phyloP scores from a whole-genome alignment of 2,113 vertebrate genomes.

The Triplophysa dalaica region DNA sequence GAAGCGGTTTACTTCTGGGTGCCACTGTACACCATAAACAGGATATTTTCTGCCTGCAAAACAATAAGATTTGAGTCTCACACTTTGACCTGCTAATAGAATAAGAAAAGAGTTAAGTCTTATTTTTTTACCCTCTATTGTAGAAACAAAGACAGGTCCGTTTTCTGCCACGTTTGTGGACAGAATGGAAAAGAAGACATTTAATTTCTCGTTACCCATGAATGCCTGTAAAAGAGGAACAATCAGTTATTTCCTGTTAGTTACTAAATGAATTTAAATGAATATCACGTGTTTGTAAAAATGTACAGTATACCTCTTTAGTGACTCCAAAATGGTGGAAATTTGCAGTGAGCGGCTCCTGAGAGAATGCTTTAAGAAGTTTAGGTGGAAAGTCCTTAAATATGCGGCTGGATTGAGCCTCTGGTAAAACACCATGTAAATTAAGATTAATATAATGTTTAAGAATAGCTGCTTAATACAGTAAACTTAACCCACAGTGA shows the following conservation, averaged over 20 bases:
- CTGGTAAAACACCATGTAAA: conserved; percentile 10
- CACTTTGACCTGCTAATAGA: neutral
- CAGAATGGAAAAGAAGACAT: conserved; percentile 71
- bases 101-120: neutral
- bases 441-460: neutral
- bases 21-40: conserved; percentile 82
- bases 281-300: too few relatives aligned
- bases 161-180: conserved; percentile 75
- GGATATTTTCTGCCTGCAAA: conserved; percentile 70
- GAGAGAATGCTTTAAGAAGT: conserved; percentile 64
- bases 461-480: neutral
- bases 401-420: conserved; percentile 65
- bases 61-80: neutral
- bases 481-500: too few relatives aligned
- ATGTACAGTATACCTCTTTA: conserved; percentile 61
- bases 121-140: conserved; percentile 73
- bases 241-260: neutral
- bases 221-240: conserved; percentile 63
- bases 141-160: conserved; percentile 74
- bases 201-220: conserved; percentile 65
- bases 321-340: conserved; percentile 76
- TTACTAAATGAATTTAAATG: neutral
- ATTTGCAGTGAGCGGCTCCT: conserved; percentile 77
- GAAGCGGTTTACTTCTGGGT: conserved; percentile 80
- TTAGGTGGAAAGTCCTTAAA: conserved; percentile 67